A percentile compares a stretch with the other conserved stretches of the same genome.
Conservation (phyloP, 2,888 invertebrate species). For the Idaea dimidiata region DNA sequence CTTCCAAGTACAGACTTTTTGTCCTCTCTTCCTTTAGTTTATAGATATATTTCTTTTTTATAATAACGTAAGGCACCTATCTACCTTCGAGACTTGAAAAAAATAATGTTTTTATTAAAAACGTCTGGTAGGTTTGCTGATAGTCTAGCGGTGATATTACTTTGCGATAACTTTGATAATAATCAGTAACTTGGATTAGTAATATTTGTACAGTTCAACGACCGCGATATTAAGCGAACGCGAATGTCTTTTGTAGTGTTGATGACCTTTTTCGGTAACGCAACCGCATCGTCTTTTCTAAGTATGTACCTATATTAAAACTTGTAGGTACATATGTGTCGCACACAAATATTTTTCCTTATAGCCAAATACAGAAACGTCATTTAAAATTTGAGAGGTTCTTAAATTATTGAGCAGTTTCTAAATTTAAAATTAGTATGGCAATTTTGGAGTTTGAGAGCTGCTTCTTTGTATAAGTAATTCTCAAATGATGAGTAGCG, state of each 20-base stretch:
- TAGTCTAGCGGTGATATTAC: conserved; percentile 24
- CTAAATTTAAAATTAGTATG: too few relatives aligned
- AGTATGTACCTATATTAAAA: conserved; percentile 9
- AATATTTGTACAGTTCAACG: conserved; percentile 65
- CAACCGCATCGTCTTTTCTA: conserved; percentile 43
- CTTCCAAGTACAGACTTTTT: too few relatives aligned
- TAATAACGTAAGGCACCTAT: too few relatives aligned
- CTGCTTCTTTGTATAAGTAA: too few relatives aligned
- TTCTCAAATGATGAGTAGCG: too few relatives aligned
- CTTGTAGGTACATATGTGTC: not conserved
- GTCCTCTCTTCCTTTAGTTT: too few relatives aligned
- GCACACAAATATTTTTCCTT: conserved; percentile 18
- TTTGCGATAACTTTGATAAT: conserved; percentile 30
- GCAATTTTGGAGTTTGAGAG: too few relatives aligned
- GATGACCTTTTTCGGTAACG: conserved; percentile 78
- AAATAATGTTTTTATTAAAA: conserved; percentile 27
- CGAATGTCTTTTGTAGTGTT: conserved; percentile 79
- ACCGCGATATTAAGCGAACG: conserved; percentile 77
- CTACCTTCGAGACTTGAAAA: conserved; percentile 1
- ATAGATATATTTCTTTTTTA: too few relatives aligned
- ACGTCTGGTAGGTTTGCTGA: not conserved
- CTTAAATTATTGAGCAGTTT: too few relatives aligned
- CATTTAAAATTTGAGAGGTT: too few relatives aligned
- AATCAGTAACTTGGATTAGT: conserved; percentile 44
- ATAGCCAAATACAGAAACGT: too few relatives aligned